Evolutionary conservation across 2,113 vertebrate genomes (phyloP), one percentile per base, ranked within the genome.

Genomic region (Pseudolaguvia tuberculata): DNA sequence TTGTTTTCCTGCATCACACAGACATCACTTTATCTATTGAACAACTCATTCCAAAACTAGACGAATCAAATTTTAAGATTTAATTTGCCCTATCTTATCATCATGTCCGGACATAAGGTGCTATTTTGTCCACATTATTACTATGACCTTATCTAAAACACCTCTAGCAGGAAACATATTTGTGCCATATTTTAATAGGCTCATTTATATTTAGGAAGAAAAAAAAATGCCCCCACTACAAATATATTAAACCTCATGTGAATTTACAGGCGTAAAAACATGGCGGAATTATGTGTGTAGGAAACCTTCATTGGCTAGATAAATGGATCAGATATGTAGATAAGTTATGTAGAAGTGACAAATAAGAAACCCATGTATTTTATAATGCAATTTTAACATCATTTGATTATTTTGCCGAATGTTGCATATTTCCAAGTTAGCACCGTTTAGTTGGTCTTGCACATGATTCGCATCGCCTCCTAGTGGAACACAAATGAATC

Each of bases 1-100:
- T 61, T 58, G 17, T 57, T 73, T 73, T 65, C 42, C 61, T 56
- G 20, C 63, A 58, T 51, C 56, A 70, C 70, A 47, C 70, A 50
- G 53, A 70, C 7, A 21, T 70, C 57, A 70, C 42, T 29, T 35
- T 50, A 12, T 50, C 55, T 52, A 31, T 35, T 68, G 20, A 62
- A 20, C 65, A 29, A 51, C 57, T 70, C n/a, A 42, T 76, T 58
- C 10, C 65, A 58, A 56, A 48, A 27, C 11, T 39, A 25, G 17
- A 47, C 5, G 14, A 42, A n/a, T 42, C 6, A 18, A n/a, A n/a
- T n/a, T n/a, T n/a, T n/a, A n/a, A n/a, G n/a, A n/a, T n/a, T n/a
- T 1, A 0, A 31, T 59, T 31, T 59, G 17, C 31, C 31, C 59
- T 62, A 62, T n/a, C 11, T 63, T 21, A 63, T 45, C 20, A 21